Evolutionary conservation across 2,797 vertebrate species (phyloP).

Genomic region (Poliocrania exsul): DNA sequence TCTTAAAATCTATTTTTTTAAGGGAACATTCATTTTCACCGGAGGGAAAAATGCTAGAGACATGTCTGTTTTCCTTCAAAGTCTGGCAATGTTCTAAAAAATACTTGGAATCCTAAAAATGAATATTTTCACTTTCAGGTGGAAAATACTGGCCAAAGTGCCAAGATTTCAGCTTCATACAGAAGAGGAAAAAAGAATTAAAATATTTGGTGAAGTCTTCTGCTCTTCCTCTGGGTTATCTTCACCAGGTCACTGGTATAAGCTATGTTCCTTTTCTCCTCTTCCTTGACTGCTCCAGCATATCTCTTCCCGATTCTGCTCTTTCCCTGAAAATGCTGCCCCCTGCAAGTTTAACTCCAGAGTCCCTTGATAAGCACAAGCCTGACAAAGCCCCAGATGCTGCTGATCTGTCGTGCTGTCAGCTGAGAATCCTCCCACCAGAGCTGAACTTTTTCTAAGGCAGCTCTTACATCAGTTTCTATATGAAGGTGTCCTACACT

Average conservation of each 20-base stretch:
- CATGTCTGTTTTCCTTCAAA: neutral
- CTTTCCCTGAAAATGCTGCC: neutral
- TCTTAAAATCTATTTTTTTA: neutral
- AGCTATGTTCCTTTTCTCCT: neutral
- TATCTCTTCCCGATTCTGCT: neutral
- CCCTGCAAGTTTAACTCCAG: neutral
- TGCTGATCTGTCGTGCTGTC: neutral
- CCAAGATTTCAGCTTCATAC: neutral
- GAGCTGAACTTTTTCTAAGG: neutral
- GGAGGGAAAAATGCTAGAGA: neutral
- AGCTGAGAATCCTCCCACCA: neutral
- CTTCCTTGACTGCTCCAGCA: neutral
- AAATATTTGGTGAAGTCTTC: neutral
- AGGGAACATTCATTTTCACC: neutral
- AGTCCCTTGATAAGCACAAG: rapidly evolving
- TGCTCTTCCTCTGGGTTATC: neutral
- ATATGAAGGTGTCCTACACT: rapidly evolving
- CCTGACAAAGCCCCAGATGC: neutral
- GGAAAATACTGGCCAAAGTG: neutral
- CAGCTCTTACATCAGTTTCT: neutral
- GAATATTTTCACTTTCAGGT: neutral
- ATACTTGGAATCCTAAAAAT: neutral
- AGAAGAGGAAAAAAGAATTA: neutral
- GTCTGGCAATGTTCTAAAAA: neutral
- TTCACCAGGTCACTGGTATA: neutral